Conservation (phyloP, 64 coral and sea anemone species). For the Stichodactyla mertensii region DNA sequence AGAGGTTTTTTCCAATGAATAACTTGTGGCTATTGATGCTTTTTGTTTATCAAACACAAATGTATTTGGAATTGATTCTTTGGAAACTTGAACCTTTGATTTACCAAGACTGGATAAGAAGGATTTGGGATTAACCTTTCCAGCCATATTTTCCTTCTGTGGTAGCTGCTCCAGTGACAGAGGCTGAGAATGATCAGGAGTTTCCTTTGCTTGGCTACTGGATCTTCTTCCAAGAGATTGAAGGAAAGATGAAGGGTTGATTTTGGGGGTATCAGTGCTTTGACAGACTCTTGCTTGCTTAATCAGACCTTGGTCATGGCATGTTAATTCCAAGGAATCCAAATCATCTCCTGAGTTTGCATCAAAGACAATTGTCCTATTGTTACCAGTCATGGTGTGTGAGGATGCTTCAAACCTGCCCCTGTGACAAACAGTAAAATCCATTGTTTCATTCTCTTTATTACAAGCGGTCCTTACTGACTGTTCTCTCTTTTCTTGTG, state of each 20-base stretch:
- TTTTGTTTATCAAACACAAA: background rate
- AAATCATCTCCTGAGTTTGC: background rate
- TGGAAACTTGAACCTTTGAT: background rate
- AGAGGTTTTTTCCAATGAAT: too few relatives aligned
- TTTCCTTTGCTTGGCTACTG: background rate
- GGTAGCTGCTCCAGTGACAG: background rate
- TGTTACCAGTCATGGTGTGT: background rate
- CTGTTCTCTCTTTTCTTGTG: background rate
- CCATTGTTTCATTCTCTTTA: slow-evolving; percentile 38
- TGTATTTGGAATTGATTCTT: background rate
- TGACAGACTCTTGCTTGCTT: background rate
- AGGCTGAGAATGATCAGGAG: background rate
- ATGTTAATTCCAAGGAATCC: slow-evolving; percentile 25
- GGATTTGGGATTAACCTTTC: background rate
- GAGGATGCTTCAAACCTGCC: background rate
- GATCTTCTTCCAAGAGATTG: background rate
- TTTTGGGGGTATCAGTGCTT: background rate
- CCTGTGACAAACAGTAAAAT: slow-evolving; percentile 55
- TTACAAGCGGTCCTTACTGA: background rate
- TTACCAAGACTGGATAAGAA: background rate
- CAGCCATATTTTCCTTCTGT: background rate
- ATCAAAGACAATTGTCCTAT: background rate
- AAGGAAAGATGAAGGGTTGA: background rate
- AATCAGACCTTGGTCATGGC: background rate
- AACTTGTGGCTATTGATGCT: background rate